phyloP scores from a whole-genome alignment of 2,888 invertebrate species.

The Prosopocoilus inquinatus region DNA sequence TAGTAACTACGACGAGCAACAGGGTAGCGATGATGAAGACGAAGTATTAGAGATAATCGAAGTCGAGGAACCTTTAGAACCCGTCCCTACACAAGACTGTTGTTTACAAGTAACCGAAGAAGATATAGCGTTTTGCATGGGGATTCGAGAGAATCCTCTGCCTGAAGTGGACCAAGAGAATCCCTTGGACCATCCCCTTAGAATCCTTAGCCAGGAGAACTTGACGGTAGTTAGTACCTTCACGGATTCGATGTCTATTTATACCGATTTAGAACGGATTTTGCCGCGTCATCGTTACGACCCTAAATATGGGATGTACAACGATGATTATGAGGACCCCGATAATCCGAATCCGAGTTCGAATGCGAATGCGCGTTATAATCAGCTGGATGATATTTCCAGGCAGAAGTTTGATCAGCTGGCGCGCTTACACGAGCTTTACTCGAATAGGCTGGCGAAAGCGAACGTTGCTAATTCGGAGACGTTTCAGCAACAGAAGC shows the following conservation, averaged over 20 bases:
- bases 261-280: conserved; percentile 66
- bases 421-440: conserved; percentile 77
- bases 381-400: conserved; percentile 40
- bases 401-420: conserved; percentile 74
- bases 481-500: conserved; percentile 54
- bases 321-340: conserved; percentile 55
- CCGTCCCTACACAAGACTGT: conserved; percentile 82
- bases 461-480: conserved; percentile 68
- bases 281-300: conserved; percentile 62
- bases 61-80: conserved; percentile 76
- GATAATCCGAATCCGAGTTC: conserved; percentile 46
- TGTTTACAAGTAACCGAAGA: conserved; percentile 91
- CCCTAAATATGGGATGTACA: conserved; percentile 57
- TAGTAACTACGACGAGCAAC: conserved; percentile 57
- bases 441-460: conserved; percentile 74
- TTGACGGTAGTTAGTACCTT: conserved; percentile 88
- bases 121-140: conserved; percentile 87
- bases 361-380: no score
- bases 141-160: conserved; percentile 63
- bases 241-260: conserved; percentile 68
- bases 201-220: conserved; percentile 88
- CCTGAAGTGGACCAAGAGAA: conserved; percentile 72
- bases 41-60: conserved; percentile 78
- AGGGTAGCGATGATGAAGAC: conserved; percentile 57
- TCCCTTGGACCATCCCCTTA: conserved; percentile 77